phyloP scores from a whole-genome alignment of 2,113 vertebrate species.

The Platichthys stellatus region DNA sequence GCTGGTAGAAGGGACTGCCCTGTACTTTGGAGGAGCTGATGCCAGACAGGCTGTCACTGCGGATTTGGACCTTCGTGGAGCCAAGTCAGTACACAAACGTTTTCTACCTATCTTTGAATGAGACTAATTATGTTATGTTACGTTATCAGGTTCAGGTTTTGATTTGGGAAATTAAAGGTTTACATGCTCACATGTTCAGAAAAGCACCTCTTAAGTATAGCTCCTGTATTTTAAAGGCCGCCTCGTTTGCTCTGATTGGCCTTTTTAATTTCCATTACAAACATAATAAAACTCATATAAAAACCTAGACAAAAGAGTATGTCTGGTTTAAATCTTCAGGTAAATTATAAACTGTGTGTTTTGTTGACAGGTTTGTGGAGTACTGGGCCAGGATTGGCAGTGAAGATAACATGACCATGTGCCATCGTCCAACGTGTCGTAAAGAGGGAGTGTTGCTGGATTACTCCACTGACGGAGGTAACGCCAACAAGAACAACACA shows the following conservation, averaged over 20 bases:
- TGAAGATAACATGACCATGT: constrained; percentile 95
- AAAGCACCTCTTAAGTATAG: too few species aligned
- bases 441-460: constrained; percentile 96
- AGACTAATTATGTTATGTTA: too few species aligned
- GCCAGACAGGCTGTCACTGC: constrained; percentile 93
- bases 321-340: too few species aligned
- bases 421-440: constrained; percentile 93
- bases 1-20: constrained; percentile 91
- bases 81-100: constrained; percentile 87
- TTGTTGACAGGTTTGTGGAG: constrained; percentile 90
- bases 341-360: background rate
- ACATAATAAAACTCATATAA: too few species aligned
- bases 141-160: too few species aligned
- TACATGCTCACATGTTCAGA: too few species aligned
- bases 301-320: too few species aligned
- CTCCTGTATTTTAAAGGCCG: too few species aligned
- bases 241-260: too few species aligned
- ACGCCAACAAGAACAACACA: background rate
- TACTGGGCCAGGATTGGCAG: constrained; percentile 98
- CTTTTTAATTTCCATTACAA: too few species aligned
- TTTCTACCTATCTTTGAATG: background rate
- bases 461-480: constrained; percentile 95
- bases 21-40: constrained; percentile 93
- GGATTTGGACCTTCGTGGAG: constrained; percentile 94
- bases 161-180: too few species aligned